Base-by-base conservation (phyloP, 2,113 vertebrate genomes). In the Trochalopteron elliotii region DNA sequence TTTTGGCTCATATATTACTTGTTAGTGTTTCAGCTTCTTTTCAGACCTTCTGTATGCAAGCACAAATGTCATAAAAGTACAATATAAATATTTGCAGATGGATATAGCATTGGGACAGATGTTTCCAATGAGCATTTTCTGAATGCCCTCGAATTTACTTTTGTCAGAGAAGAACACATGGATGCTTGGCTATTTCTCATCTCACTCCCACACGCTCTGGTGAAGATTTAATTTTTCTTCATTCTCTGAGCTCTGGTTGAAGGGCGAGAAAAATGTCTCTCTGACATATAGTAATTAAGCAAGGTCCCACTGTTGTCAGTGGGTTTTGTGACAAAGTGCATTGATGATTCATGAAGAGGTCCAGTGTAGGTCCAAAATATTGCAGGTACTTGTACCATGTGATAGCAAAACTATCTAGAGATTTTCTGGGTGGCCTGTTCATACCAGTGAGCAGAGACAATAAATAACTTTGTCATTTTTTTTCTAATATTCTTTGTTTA, bases 61-160 rank as follows among this genome's bases (percentile, higher is more conserved):
- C 64, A n/a, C 11, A 82, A 83, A 86, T 87, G 65, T 56, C 72
- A 56, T 23, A 69, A 59, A 92, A 87, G 27, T 78, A 78, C 24
- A 88, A n/a, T 28, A 80, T 55, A 93, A 95, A 86, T 95, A 94
- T 85, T 88, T 93, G 35, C 56, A 74, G 86, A 70, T 79, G 59
- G 30, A 25, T 78, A 45, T 50, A 33, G 33, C 28, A 30, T 70
- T 68, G 87, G 22, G 47, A 75, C 65, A 75, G 5, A 60, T 81
- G 39, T 83, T 93, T 56, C 35, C 74, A 75, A 52, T 89, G 39
- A 56, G 52, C 30, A 42, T 89, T 80, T 94, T 85, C 31, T 88
- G 70, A 92, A 77, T 77, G 53, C n/a, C 67, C 67, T 40, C 7
- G 9, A 55, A 72, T 74, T 90, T 86, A 57, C 39, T 11, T 83